These are phyloP conservation scores for Ceratina australensis DNA, from an alignment of 1,140 invertebrate genomes.

Conservation along the genomic window DNA sequence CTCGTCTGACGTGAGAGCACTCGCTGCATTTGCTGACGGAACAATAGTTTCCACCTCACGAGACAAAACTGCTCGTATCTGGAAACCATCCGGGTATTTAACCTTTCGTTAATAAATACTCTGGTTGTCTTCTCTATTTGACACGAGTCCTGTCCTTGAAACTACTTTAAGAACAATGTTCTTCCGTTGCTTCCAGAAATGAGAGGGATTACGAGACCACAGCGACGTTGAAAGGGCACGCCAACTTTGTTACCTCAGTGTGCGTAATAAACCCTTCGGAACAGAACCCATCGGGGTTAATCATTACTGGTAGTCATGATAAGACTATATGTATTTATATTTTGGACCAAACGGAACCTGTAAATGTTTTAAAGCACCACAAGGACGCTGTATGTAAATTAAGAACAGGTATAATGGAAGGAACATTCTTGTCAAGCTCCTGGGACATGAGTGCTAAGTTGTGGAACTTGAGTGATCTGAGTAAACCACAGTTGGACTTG, in stretches of 20 bases:
- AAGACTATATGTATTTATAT: conserved; percentile 89
- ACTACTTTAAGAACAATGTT: not conserved
- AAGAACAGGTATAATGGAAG: conserved; percentile 79
- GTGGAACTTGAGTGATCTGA: conserved; percentile 84
- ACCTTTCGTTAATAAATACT: not conserved
- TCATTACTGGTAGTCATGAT: conserved; percentile 95
- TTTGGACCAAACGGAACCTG: conserved; percentile 81
- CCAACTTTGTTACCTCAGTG: conserved; percentile 91
- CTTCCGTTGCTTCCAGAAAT: conserved; percentile 74
- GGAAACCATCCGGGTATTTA: conserved; percentile 87
- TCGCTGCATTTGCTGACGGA: conserved; percentile 84
- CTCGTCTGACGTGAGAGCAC: conserved; percentile 89
- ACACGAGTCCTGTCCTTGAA: no score
- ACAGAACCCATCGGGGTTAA: conserved; percentile 86
- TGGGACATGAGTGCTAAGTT: conserved; percentile 94
- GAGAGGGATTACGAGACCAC: conserved; percentile 82
- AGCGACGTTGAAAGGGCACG: conserved; percentile 88
- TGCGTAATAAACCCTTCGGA: conserved; percentile 86
- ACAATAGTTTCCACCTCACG: conserved; percentile 91
- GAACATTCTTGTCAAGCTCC: conserved; percentile 88
- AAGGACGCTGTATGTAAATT: conserved; percentile 88
- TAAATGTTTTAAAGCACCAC: conserved; percentile 88
- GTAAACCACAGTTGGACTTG: conserved; percentile 81
- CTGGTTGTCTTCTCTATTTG: no score
- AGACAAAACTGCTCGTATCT: conserved; percentile 91